phyloP scores from a whole-genome alignment of 2,113 vertebrate genomes.

The Kryptolebias marmoratus region DNA sequence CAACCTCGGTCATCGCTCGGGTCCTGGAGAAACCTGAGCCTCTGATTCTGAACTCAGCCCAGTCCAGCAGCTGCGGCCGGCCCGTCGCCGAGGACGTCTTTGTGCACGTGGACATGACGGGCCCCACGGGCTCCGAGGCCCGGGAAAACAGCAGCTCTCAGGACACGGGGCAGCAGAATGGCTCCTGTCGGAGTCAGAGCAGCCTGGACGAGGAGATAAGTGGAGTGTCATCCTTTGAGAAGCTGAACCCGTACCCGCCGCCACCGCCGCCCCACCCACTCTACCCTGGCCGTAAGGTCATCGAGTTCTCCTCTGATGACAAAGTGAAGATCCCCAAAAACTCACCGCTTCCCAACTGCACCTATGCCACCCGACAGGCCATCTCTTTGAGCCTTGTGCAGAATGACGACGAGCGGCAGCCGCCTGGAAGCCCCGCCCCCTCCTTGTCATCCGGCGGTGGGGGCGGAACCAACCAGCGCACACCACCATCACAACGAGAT shows the following conservation, averaged over 20 bases:
- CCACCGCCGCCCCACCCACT: constrained; percentile 88
- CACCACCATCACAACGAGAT: constrained; percentile 72
- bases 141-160: constrained; percentile 72
- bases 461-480: constrained; percentile 46
- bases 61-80: constrained; percentile 89
- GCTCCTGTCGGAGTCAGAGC: constrained; percentile 81
- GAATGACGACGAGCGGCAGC: constrained; percentile 79
- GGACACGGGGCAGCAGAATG: constrained; percentile 81
- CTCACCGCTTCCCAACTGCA: constrained; percentile 96
- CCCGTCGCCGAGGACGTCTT: constrained; percentile 95
- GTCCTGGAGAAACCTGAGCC: constrained; percentile 98
- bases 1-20: constrained; percentile 93
- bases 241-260: constrained; percentile 91
- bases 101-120: constrained; percentile 97
- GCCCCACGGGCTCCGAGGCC: constrained; percentile 42
- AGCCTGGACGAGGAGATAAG: constrained; percentile 73
- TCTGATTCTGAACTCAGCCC: constrained; percentile 92
- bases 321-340: constrained; percentile 96
- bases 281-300: constrained; percentile 93
- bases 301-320: constrained; percentile 94
- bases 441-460: constrained; percentile 79
- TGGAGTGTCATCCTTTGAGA: constrained; percentile 85
- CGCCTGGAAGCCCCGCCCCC: constrained; percentile 81
- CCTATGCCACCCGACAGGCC: constrained; percentile 94
- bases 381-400: constrained; percentile 96